These are phyloP conservation scores for Tromatobia lineatoria DNA, from an alignment of 2,888 invertebrate species.

Conservation along the genomic window DNA sequence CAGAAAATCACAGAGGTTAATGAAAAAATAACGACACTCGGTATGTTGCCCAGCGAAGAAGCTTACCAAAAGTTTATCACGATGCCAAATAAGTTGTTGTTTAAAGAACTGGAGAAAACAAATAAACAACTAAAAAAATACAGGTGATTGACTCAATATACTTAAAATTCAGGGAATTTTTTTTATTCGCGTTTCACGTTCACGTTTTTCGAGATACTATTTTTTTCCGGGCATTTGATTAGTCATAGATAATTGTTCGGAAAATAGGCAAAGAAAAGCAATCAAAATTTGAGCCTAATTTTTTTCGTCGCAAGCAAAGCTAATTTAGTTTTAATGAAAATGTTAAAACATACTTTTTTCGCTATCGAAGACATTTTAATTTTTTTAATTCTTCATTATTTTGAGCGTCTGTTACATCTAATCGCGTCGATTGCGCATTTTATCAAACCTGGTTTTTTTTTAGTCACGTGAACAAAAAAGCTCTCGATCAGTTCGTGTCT, in stretches of 20 bases:
- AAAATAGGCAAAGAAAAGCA: too few species aligned
- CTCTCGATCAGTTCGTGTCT: constrained; percentile 99
- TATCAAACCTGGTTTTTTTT: constrained; percentile 4
- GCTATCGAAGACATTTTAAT: too few species aligned
- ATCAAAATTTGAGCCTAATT: too few species aligned
- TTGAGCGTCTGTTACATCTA: too few species aligned
- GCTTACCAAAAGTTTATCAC: constrained; percentile 92
- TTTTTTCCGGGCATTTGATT: too few species aligned
- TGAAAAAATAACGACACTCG: constrained; percentile 97
- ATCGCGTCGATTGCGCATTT: too few species aligned
- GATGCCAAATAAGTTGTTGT: constrained; percentile 92
- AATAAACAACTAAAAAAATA: constrained; percentile 98
- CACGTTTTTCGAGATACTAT: too few species aligned
- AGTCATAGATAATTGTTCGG: too few species aligned
- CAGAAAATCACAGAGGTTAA: constrained; percentile 97
- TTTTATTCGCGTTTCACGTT: background rate
- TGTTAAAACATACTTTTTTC: too few species aligned
- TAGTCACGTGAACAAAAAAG: constrained; percentile 99
- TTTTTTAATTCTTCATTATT: too few species aligned
- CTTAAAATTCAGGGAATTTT: background rate
- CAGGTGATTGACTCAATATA: constrained; percentile 67
- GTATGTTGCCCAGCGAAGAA: constrained; percentile 95
- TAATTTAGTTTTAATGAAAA: too few species aligned
- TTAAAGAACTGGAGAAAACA: constrained; percentile 96
- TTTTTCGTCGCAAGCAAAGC: too few species aligned